Evolutionary conservation across 2,797 vertebrate species (phyloP).

Genomic region (Eutrigla gurnardus): DNA sequence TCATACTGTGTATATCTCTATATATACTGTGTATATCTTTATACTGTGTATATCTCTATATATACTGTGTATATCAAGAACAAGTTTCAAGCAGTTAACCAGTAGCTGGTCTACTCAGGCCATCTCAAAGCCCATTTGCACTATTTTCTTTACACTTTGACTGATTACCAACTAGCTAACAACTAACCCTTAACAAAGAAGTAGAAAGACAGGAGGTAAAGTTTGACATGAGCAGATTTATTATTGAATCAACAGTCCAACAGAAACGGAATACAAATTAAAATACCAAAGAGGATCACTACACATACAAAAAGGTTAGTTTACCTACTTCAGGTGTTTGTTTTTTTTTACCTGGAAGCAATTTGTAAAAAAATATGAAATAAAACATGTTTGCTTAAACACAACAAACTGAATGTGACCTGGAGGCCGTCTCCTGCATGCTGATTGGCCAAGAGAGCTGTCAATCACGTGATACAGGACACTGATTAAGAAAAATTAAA

Average conservation of each 20-base stretch:
- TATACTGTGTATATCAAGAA: too few species aligned
- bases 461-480: neutral
- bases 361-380: slow-evolving; percentile 34
- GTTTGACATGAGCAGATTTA: slow-evolving; percentile 36
- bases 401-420: neutral
- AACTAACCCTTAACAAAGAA: too few species aligned
- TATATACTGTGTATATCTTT: too few species aligned
- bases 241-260: slow-evolving; percentile 48
- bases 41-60: too few species aligned
- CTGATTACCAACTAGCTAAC: too few species aligned
- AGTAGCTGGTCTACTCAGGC: too few species aligned
- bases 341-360: neutral
- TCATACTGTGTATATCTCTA: too few species aligned
- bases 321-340: neutral
- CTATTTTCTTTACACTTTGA: too few species aligned
- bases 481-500: neutral
- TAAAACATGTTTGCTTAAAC: slow-evolving; percentile 14
- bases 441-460: neutral
- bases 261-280: slow-evolving; percentile 40
- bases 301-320: neutral
- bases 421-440: neutral
- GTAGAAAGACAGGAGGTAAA: neutral
- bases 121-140: too few species aligned
- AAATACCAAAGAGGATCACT: neutral
- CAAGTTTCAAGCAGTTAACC: too few species aligned